Conservation (phyloP, 2,888 invertebrate species). For the Dicyrtomina minuta region DNA sequence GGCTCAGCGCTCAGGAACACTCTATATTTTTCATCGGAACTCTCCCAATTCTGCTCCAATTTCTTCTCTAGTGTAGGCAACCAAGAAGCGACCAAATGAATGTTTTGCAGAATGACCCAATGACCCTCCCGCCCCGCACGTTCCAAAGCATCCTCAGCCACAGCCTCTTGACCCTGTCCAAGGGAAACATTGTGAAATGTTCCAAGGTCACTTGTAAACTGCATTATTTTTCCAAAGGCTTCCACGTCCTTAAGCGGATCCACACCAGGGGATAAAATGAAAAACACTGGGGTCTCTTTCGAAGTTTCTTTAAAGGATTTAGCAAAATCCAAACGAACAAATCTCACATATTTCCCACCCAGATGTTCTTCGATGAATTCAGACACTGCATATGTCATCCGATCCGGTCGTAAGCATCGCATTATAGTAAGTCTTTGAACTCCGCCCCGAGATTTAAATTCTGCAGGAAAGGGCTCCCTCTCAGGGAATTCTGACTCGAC, state of each 20-base stretch:
- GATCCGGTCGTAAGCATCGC: constrained; percentile 87
- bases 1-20: constrained; percentile 95
- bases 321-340: constrained; percentile 82
- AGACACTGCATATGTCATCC: constrained; percentile 93
- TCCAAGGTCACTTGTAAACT: constrained; percentile 74
- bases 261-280: constrained; percentile 93
- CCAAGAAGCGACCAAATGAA: too few species aligned
- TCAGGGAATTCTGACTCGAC: constrained; percentile 94
- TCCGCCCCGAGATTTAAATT: constrained; percentile 95
- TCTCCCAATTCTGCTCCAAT: constrained; percentile 78
- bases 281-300: constrained; percentile 91
- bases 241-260: constrained; percentile 78
- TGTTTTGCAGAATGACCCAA: constrained; percentile 92
- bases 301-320: constrained; percentile 94
- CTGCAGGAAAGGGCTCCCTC: constrained; percentile 93
- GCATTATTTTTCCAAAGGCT: neutral
- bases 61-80: constrained; percentile 79
- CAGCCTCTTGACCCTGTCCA: constrained; percentile 93
- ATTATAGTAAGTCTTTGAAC: constrained; percentile 94
- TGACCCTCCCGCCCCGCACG: constrained; percentile 80
- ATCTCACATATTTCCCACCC: constrained; percentile 86
- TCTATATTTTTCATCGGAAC: constrained; percentile 77
- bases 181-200: too few species aligned
- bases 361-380: constrained; percentile 94
- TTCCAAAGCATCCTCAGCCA: constrained; percentile 92